Evolutionary conservation across 2,113 vertebrate genomes (phyloP).

Genomic region (Morone saxatilis): DNA sequence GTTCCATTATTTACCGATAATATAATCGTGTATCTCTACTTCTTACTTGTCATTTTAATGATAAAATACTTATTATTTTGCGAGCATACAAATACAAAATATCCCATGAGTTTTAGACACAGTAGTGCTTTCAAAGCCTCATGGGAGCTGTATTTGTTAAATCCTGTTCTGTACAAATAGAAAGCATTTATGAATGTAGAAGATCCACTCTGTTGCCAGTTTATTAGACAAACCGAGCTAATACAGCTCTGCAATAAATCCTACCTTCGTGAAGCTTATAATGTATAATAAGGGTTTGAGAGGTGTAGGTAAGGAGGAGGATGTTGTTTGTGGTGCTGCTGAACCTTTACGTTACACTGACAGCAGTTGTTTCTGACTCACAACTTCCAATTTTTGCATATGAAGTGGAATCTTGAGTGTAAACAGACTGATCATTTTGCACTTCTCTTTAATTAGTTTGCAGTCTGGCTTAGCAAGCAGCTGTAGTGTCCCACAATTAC

Average conservation of each 20-base stretch:
- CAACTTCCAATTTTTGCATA: background rate
- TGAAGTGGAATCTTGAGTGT: background rate
- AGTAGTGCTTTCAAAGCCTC: background rate
- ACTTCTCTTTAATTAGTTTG: slow-evolving; percentile 20
- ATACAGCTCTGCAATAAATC: background rate
- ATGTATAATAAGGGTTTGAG: background rate
- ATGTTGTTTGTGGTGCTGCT: background rate
- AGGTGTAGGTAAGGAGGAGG: background rate
- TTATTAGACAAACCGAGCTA: background rate
- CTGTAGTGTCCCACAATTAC: background rate
- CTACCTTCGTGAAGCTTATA: background rate
- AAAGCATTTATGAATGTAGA: background rate
- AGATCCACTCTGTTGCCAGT: background rate
- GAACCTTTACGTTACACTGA: no score
- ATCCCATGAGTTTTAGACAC: background rate
- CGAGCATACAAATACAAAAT: background rate
- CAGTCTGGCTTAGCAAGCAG: background rate
- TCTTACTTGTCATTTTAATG: background rate
- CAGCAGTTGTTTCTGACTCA: background rate
- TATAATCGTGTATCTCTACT: no score
- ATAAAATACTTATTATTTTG: background rate
- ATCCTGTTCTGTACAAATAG: no score
- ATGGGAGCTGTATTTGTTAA: no score
- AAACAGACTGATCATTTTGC: background rate
- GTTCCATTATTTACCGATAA: no score